Evolutionary conservation across 1,140 invertebrate genomes (phyloP).

Genomic region (Delia radicum): DNA sequence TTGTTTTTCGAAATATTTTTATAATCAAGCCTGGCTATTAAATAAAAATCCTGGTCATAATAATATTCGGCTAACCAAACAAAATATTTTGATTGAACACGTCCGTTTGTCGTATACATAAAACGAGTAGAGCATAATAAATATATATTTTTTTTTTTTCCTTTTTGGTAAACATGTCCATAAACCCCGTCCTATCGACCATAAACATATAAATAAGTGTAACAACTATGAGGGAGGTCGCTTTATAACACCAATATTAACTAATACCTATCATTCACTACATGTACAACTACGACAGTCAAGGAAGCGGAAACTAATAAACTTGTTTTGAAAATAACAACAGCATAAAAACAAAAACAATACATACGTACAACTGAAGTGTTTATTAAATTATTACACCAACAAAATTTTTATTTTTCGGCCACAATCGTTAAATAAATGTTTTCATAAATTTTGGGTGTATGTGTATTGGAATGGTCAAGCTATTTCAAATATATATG

Average conservation of each 20-base stretch:
- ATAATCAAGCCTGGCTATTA: background rate
- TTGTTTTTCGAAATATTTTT: background rate
- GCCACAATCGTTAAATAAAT: slow-evolving; percentile 14
- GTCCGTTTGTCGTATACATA: slow-evolving; percentile 22
- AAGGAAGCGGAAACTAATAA: slow-evolving; percentile 22
- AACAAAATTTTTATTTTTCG: background rate
- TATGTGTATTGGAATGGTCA: background rate
- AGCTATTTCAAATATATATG: too few species aligned
- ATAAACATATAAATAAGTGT: background rate
- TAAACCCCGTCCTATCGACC: too few species aligned
- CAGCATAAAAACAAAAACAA: background rate
- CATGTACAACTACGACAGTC: background rate
- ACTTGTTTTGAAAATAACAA: background rate
- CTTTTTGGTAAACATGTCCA: too few species aligned
- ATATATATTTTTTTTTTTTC: too few species aligned
- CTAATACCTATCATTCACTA: background rate
- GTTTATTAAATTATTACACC: slow-evolving; percentile 20
- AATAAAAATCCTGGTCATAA: slow-evolving; percentile 7
- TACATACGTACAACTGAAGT: background rate
- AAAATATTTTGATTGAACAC: slow-evolving; percentile 25
- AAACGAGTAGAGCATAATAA: slow-evolving; percentile 16
- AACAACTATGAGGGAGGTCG: background rate
- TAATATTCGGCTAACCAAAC: slow-evolving; percentile 18
- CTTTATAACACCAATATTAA: too few species aligned
- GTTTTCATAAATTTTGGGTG: background rate